Base-by-base conservation (phyloP, 2,888 invertebrate species). In the Automeris io region DNA sequence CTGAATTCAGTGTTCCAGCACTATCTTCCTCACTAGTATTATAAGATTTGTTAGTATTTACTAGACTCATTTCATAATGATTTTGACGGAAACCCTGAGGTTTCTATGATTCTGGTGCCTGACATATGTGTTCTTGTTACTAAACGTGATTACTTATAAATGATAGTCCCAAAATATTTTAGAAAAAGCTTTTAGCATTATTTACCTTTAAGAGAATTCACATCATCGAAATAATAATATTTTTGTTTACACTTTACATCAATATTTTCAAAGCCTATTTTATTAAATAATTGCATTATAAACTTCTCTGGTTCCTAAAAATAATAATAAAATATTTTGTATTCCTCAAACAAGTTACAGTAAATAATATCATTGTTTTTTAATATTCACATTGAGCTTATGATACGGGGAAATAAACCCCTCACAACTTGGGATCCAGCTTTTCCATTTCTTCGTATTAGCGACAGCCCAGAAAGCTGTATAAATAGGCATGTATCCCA, bases 401-500 rank as follows among this genome's bases (percentile, higher is more conserved):
- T 42, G 35, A 12, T 33, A 36, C 9, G 35, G 35, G 21, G 42
- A 42, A 2, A 36, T 21, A 18, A 42, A 33, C 9, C 2, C 1
- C 7, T 42, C 21, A 3, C 33, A 11, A n/a, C 18, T 13, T 2
- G 19, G 24, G 5, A 42, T 23, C 29, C 29, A 42, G 21, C 6
- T 29, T 3, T 16, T 29, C 42, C 42, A 42, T 23, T 37, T 42
- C 1, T 18, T 8, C 1, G 39, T 36, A 18, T 12, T n/a, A 1
- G 90, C 80, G 40, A 93, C 61, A 18, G 73, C 76, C 35, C 89
- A 80, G 62, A 91, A 93, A 1, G 91, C 87, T 18, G 91, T 89
- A 58, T 89, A 94, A 3, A 92, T 87, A 0, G 91, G 90, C 69
- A 91, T 91, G 39, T 86, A 88, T 0, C 91, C 92, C 13, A 93